These are phyloP conservation scores for Phoxinus dragarum DNA, from an alignment of 2,797 vertebrate genomes.

Conservation along the genomic window DNA sequence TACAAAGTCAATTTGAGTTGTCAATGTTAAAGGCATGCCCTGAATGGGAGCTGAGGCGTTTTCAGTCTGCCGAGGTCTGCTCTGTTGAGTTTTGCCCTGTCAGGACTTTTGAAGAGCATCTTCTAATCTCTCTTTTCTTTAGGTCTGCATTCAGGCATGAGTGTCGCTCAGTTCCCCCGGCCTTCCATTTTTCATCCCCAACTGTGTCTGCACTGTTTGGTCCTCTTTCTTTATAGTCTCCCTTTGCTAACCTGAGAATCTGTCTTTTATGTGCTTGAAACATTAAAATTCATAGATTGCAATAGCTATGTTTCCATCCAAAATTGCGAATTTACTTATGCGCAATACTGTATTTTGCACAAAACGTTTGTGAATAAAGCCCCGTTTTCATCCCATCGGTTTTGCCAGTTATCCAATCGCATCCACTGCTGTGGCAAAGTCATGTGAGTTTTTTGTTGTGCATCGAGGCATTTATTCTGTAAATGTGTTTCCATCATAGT, in stretches of 20 bases:
- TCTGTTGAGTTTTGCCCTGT: constrained; percentile 64
- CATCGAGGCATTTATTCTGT: neutral
- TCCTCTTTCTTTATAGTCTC: constrained; percentile 49
- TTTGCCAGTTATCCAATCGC: neutral
- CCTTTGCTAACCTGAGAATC: constrained; percentile 56
- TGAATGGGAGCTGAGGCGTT: constrained; percentile 42
- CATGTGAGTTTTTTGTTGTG: neutral
- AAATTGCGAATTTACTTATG: neutral
- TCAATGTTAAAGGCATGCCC: constrained; percentile 12
- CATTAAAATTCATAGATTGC: constrained; percentile 29
- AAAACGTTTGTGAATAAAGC: neutral
- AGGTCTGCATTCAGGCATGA: constrained; percentile 51
- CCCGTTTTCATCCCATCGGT: neutral
- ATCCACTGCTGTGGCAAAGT: neutral
- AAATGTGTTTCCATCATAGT: neutral
- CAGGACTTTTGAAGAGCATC: constrained; percentile 66
- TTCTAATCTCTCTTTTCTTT: constrained; percentile 68
- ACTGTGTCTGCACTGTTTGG: constrained; percentile 47
- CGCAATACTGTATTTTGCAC: neutral
- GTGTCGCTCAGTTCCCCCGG: constrained; percentile 42
- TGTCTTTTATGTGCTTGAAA: constrained; percentile 51
- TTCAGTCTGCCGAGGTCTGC: constrained; percentile 47
- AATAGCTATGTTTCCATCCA: neutral
- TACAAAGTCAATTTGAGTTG: neutral
- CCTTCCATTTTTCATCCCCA: constrained; percentile 49